phyloP scores from a whole-genome alignment of 2,888 invertebrate genomes.

The Lydus trimaculatus region DNA sequence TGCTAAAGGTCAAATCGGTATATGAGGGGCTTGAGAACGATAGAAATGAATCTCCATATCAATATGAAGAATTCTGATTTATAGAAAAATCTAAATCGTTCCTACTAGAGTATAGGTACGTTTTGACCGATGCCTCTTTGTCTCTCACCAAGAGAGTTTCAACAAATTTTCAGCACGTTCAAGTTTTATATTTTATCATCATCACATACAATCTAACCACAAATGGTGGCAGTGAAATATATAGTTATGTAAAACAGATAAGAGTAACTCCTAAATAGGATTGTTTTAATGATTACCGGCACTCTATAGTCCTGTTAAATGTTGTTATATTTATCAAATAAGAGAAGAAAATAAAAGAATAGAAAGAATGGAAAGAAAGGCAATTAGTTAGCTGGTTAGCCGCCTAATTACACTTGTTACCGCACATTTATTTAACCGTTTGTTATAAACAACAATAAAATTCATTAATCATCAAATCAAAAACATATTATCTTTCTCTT shows the following conservation, averaged over 20 bases:
- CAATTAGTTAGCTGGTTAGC: neutral
- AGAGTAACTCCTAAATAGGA: neutral
- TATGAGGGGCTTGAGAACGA: neutral
- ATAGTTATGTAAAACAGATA: slow-evolving; percentile 4
- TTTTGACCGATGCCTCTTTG: no score
- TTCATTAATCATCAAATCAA: slow-evolving; percentile 5
- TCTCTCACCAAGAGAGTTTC: neutral
- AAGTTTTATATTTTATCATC: neutral
- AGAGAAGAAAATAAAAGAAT: neutral
- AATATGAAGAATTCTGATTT: neutral
- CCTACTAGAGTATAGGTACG: no score
- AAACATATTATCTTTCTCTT: neutral
- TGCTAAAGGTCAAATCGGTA: slow-evolving; percentile 7
- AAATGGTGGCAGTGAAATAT: slow-evolving; percentile 1
- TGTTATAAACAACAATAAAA: neutral
- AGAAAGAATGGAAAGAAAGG: neutral
- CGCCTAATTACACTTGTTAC: neutral
- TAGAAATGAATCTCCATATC: neutral
- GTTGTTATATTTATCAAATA: neutral
- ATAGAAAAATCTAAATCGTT: neutral
- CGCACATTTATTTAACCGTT: neutral
- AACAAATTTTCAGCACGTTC: neutral
- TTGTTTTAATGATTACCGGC: slow-evolving; percentile 6
- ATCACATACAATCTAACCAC: neutral
- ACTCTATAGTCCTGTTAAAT: neutral